phyloP scores from a whole-genome alignment of 2,113 vertebrate species.

The Dromiciops gliroides region DNA sequence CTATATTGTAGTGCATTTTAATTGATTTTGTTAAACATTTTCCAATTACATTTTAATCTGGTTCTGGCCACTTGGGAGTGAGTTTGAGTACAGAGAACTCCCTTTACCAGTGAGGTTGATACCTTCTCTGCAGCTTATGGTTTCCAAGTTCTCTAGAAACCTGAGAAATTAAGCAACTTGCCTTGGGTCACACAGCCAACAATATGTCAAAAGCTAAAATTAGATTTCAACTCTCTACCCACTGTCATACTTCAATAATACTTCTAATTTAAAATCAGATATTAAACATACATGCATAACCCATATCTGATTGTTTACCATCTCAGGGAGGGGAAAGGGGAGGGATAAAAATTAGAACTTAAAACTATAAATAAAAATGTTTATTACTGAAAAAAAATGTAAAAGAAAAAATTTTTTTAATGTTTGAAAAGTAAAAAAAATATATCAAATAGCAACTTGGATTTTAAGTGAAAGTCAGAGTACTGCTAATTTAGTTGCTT shows the following conservation, averaged over 20 bases:
- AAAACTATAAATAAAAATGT: no score
- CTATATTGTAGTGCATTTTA: background rate
- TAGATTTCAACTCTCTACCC: background rate
- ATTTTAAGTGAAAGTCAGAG: background rate
- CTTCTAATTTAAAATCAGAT: background rate
- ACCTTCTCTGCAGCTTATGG: background rate
- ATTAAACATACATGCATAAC: no score
- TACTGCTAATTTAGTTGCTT: slow-evolving; percentile 70
- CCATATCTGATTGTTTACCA: no score
- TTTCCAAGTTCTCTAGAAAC: background rate
- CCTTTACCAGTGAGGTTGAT: background rate
- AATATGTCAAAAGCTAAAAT: background rate
- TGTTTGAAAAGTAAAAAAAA: no score
- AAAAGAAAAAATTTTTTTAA: no score
- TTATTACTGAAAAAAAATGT: no score
- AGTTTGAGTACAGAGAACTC: background rate
- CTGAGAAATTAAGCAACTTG: background rate
- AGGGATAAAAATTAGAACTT: no score
- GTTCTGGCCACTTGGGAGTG: background rate
- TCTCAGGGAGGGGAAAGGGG: no score
- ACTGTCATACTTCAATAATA: background rate
- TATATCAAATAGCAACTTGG: background rate
- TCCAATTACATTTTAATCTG: background rate
- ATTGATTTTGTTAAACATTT: background rate
- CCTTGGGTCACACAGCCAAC: background rate